phyloP scores from a whole-genome alignment of 2,888 invertebrate species.

The Spialia ferax region DNA sequence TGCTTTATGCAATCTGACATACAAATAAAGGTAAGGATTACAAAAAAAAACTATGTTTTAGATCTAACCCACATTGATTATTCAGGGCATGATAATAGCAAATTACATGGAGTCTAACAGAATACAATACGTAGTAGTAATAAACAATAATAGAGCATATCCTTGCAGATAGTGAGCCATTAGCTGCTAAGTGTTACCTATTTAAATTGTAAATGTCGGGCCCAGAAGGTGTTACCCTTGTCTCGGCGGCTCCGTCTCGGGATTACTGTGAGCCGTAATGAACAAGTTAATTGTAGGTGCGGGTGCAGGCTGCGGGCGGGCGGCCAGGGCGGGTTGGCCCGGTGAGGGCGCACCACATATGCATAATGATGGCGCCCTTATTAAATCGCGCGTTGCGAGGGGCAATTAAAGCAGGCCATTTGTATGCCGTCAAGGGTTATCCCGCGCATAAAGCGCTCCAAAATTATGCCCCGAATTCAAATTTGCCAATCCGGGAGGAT shows the following conservation, averaged over 20 bases:
- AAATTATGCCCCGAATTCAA: conserved; percentile 51
- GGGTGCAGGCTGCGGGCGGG: neutral
- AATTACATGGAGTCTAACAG: neutral
- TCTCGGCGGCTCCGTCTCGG: conserved; percentile 7
- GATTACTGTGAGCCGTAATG: conserved; percentile 13
- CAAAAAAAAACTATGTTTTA: too few species aligned
- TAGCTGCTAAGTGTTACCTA: neutral
- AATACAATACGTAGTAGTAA: too few species aligned
- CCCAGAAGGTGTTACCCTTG: conserved; percentile 1
- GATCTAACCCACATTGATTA: too few species aligned
- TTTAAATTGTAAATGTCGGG: conserved; percentile 20
- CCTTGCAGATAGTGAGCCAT: neutral
- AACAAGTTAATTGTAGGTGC: conserved; percentile 23
- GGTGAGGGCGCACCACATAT: conserved; percentile 34
- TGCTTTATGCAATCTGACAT: neutral
- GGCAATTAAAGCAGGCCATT: conserved; percentile 52
- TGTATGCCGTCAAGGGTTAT: conserved; percentile 47
- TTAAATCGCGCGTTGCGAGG: conserved; percentile 36
- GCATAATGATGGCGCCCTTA: conserved; percentile 28
- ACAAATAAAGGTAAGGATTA: neutral
- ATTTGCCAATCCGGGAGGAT: conserved; percentile 49
- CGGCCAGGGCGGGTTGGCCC: neutral
- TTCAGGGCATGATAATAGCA: neutral
- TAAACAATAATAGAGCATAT: neutral
- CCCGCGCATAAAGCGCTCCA: conserved; percentile 34